A percentile compares a stretch with the other conserved stretches of the same genome.
phyloP scores from a whole-genome alignment of 1,140 invertebrate genomes.

The Chrysomallon squamiferum region DNA sequence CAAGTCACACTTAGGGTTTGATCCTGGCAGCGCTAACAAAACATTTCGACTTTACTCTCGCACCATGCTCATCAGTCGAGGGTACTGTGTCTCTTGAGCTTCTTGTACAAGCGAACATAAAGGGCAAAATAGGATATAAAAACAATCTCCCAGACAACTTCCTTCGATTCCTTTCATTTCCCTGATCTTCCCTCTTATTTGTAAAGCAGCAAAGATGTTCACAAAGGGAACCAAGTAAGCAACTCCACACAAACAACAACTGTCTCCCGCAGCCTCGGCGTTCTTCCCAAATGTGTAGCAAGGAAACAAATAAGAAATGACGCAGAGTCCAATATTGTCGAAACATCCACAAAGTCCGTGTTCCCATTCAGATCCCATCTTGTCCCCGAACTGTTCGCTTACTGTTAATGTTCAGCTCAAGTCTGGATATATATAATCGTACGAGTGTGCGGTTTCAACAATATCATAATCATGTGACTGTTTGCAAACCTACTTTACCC shows the following conservation, averaged over 20 bases:
- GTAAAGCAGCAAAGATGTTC: conserved; percentile 3
- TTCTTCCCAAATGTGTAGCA: conserved; percentile 34
- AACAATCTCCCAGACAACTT: conserved; percentile 15
- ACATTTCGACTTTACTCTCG: conserved; percentile 1
- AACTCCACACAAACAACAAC: conserved; percentile 27
- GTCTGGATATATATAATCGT: too few species aligned
- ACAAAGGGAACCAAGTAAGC: conserved; percentile 13
- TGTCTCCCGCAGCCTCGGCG: conserved; percentile 30
- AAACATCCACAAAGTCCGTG: conserved; percentile 29
- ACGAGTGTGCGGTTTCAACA: too few species aligned
- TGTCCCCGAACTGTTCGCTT: too few species aligned
- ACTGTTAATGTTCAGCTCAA: too few species aligned
- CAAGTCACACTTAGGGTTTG: too few species aligned
- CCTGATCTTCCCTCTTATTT: conserved; percentile 24
- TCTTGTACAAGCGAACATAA: conserved; percentile 28
- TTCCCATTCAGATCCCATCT: conserved; percentile 20
- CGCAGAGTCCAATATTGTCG: conserved; percentile 23
- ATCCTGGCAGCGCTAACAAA: too few species aligned
- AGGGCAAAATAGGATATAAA: conserved; percentile 15
- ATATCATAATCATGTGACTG: too few species aligned
- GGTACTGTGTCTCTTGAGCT: conserved; percentile 18
- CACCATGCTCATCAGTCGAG: not conserved
- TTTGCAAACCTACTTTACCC: too few species aligned
- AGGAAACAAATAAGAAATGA: conserved; percentile 30
- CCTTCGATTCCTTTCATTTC: conserved; percentile 24